phyloP scores from a whole-genome alignment of 2,797 vertebrate species.

The Masticophis lateralis region DNA sequence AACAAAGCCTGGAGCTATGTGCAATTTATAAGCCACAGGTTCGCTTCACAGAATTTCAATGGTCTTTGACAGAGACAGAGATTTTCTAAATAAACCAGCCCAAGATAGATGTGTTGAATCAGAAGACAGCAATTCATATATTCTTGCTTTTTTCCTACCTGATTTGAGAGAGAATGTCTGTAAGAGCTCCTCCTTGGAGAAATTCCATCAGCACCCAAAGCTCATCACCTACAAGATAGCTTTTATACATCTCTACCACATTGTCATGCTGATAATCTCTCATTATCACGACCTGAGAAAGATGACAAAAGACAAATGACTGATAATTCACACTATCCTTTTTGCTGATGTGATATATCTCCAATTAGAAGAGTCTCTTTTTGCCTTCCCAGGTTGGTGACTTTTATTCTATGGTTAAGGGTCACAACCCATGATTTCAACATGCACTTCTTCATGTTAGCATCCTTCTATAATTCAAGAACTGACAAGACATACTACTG shows the following conservation, averaged over 20 bases:
- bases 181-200: conserved; percentile 95
- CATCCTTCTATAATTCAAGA: not conserved
- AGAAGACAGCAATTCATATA: not conserved
- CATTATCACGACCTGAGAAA: conserved; percentile 95
- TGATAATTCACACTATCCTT: not conserved
- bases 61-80: not conserved
- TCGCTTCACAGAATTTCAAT: not conserved
- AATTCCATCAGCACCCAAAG: conserved; percentile 99
- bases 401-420: not conserved
- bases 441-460: not conserved
- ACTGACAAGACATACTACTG: not conserved
- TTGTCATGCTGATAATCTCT: conserved; percentile 97
- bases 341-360: not conserved
- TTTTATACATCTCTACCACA: conserved; percentile 99
- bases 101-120: not conserved
- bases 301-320: not conserved
- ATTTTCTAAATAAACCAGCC: not conserved
- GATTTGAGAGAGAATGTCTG: conserved; percentile 97
- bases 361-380: not conserved
- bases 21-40: not conserved
- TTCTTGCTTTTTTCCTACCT: conserved; percentile 73
- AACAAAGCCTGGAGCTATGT: not conserved
- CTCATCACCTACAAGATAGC: conserved; percentile 95
- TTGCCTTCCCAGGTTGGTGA: not conserved
- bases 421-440: not conserved